Percentiles rank a stretch among this genome's conserved stretches.
phyloP scores from a whole-genome alignment of 2,113 vertebrate species.

The Muntiacus reevesi region DNA sequence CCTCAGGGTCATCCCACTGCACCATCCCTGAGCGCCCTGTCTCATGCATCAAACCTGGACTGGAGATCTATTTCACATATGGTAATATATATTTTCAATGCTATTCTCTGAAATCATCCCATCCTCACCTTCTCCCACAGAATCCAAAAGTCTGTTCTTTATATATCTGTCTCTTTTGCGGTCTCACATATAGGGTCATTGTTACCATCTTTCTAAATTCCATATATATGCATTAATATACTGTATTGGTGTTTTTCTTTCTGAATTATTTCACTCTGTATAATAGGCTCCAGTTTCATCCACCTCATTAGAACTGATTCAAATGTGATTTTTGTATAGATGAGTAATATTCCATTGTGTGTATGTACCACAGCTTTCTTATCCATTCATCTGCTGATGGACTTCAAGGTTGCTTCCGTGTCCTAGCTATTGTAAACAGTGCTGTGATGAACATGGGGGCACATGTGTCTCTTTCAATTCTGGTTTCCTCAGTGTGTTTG shows the following conservation, averaged over 20 bases:
- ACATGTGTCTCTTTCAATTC: background rate
- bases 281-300: background rate
- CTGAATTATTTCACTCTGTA: background rate
- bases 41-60: background rate
- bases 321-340: background rate
- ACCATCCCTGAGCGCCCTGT: rapidly evolving
- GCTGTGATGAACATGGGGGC: background rate
- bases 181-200: background rate
- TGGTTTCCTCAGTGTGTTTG: background rate
- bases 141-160: background rate
- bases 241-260: background rate
- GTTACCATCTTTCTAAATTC: background rate
- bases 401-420: background rate
- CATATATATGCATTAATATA: background rate
- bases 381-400: background rate
- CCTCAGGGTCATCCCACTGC: background rate
- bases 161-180: background rate
- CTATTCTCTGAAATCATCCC: background rate
- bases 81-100: background rate
- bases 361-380: background rate
- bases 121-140: background rate
- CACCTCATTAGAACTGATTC: background rate
- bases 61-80: background rate
- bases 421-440: background rate
- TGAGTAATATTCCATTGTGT: background rate